These are phyloP conservation scores for Oncorhynchus clarkii DNA, from an alignment of 2,113 vertebrate genomes.

Conservation along the genomic window DNA sequence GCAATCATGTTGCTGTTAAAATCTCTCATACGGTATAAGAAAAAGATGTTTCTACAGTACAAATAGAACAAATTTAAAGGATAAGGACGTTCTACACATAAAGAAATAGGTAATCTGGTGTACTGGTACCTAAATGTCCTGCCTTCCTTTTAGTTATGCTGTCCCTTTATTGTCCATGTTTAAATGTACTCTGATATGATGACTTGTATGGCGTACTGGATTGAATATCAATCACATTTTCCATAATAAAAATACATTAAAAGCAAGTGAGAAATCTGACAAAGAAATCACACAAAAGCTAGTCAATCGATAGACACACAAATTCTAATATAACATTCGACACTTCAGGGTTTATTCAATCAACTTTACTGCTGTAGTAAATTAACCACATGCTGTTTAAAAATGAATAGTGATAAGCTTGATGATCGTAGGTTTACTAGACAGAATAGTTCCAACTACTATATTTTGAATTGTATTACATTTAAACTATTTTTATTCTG, in stretches of 20 bases:
- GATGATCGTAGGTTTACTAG: too few species aligned
- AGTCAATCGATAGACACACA: background rate
- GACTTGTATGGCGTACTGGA: background rate
- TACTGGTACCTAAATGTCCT: background rate
- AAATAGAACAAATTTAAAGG: background rate
- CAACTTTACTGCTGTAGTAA: background rate
- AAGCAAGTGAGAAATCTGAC: background rate
- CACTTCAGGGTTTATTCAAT: conserved; percentile 33
- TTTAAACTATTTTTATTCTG: too few species aligned
- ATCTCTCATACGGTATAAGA: background rate
- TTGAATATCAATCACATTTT: background rate
- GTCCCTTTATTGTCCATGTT: background rate
- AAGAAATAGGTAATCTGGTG: background rate
- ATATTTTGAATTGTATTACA: too few species aligned
- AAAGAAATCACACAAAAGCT: background rate
- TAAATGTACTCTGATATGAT: background rate
- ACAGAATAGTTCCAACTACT: too few species aligned
- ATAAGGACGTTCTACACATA: background rate
- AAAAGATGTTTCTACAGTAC: background rate
- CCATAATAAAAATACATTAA: background rate
- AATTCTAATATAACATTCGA: conserved; percentile 12
- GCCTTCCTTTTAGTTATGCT: background rate
- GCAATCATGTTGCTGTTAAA: background rate
- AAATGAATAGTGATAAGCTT: background rate
- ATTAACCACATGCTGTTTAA: background rate